A percentile compares a stretch with the other conserved stretches of the same genome.
phyloP scores from a whole-genome alignment of 2,797 vertebrate species.

The Nyctalus aviator region DNA sequence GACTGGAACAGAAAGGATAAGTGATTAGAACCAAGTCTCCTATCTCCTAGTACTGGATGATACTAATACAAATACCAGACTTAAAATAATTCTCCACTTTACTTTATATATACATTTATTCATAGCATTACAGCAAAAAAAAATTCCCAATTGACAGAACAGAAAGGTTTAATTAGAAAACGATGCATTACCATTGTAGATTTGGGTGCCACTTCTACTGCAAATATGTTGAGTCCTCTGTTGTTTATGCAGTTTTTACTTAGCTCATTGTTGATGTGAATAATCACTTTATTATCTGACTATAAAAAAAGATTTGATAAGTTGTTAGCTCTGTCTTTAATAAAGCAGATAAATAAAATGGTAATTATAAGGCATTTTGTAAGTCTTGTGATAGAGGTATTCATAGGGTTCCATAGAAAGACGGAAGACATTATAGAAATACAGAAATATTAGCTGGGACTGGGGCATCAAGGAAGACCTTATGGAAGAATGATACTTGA shows the following conservation, averaged over 20 bases:
- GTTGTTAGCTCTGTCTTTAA: slow-evolving; percentile 23
- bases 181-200: slow-evolving; percentile 90
- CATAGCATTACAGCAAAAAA: background rate
- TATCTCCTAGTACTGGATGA: background rate
- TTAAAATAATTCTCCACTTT: slow-evolving; percentile 34
- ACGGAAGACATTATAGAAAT: background rate
- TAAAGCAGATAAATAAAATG: slow-evolving; percentile 29
- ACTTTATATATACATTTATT: slow-evolving; percentile 36
- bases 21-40: slow-evolving; percentile 14
- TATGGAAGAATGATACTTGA: background rate
- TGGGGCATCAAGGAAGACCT: background rate
- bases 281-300: slow-evolving; percentile 93
- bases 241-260: slow-evolving; percentile 94
- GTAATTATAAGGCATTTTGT: background rate
- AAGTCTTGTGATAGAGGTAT: background rate
- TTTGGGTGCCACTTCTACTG: slow-evolving; percentile 94
- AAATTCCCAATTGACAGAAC: background rate
- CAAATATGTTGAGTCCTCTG: slow-evolving; percentile 93
- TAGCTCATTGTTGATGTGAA: slow-evolving; percentile 95
- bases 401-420: background rate
- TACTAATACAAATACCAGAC: background rate
- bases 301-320: slow-evolving; percentile 83
- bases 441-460: background rate
- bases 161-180: slow-evolving; percentile 39
- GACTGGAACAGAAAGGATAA: background rate